phyloP scores from a whole-genome alignment of 2,888 invertebrate species.

The Drosophila yooni region DNA sequence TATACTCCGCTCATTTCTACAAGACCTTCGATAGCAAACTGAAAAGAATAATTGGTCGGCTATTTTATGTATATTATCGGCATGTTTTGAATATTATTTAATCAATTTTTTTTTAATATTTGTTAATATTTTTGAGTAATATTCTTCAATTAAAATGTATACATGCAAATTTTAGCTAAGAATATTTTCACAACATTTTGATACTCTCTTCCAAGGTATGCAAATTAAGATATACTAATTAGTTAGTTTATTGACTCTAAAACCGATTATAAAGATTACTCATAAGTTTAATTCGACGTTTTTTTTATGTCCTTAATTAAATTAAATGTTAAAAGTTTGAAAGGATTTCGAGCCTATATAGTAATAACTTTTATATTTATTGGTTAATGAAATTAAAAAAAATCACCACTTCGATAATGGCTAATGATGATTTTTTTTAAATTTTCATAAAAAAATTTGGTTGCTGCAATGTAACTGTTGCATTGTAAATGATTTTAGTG shows the following conservation, averaged over 20 bases:
- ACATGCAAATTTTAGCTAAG: background rate
- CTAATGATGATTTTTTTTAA: background rate
- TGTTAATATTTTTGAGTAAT: background rate
- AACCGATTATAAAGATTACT: background rate
- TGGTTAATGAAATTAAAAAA: background rate
- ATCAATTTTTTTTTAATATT: background rate
- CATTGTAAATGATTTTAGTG: background rate
- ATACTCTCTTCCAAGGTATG: background rate
- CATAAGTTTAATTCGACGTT: background rate
- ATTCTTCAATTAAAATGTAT: background rate
- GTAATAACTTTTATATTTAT: background rate
- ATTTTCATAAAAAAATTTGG: background rate
- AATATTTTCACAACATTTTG: accelerated
- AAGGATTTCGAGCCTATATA: background rate
- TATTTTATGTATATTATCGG: too few species aligned
- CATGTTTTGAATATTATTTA: background rate
- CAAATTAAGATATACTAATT: background rate
- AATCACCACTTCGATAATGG: background rate
- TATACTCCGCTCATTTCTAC: background rate
- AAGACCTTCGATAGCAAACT: background rate
- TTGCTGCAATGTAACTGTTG: background rate
- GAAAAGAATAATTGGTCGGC: background rate
- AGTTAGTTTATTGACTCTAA: background rate
- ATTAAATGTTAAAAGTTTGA: background rate
- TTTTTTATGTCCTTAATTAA: background rate